These are phyloP conservation scores for Cichladusa arquata DNA, from an alignment of 2,113 vertebrate genomes.

Conservation along the genomic window DNA sequence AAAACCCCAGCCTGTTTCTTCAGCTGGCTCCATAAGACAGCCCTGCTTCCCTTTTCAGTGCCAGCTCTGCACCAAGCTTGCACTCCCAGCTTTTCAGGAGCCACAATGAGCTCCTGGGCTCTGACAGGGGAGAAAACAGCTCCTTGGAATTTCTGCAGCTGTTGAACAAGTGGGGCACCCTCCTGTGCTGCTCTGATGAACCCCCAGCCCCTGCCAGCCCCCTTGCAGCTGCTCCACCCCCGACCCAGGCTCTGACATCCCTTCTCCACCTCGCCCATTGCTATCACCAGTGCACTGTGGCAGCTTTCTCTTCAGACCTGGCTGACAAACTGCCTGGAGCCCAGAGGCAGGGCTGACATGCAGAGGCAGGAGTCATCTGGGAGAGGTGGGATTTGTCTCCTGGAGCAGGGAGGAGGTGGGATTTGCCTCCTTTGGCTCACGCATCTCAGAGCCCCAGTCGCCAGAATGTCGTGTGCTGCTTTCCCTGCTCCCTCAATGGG, in stretches of 20 bases:
- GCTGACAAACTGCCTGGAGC: not conserved
- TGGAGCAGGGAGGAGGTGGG: not conserved
- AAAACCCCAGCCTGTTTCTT: not conserved
- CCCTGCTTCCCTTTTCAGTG: not conserved
- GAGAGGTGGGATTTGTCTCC: not conserved
- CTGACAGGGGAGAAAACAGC: not conserved
- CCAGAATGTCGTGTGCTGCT: not conserved
- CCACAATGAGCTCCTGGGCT: accelerated
- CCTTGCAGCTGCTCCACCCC: not conserved
- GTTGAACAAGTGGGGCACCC: not conserved
- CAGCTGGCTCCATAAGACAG: not conserved
- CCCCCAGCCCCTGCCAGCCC: not conserved
- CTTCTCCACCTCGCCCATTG: accelerated
- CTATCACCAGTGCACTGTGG: accelerated
- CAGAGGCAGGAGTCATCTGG: not conserved
- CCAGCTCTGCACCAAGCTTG: accelerated
- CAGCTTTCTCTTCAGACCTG: not conserved
- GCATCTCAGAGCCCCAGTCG: accelerated
- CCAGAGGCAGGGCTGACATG: not conserved
- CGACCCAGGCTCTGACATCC: not conserved
- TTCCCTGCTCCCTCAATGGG: not conserved
- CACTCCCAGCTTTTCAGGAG: not conserved
- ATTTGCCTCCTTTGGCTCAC: not conserved
- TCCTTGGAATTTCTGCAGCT: not conserved
- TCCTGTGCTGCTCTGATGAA: accelerated